A percentile compares a stretch with the other conserved stretches of the same genome.
phyloP scores from a whole-genome alignment of 2,888 invertebrate genomes.

The Phortica okadai region DNA sequence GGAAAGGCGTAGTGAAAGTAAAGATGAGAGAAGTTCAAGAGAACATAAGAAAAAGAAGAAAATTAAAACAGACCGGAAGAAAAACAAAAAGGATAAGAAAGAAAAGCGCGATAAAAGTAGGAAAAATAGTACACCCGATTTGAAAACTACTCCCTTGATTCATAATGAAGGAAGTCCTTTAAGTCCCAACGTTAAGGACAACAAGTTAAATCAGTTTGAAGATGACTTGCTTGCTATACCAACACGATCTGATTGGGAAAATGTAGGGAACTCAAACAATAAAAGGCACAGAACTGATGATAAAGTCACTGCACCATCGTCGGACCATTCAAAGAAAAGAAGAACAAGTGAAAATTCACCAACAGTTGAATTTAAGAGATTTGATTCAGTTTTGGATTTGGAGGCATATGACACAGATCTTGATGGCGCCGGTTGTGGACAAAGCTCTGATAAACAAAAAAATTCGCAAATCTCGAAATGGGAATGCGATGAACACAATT shows the following conservation, averaged over 20 bases:
- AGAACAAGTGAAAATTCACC: conserved; percentile 33
- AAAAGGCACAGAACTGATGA: background rate
- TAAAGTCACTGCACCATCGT: background rate
- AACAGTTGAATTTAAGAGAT: conserved; percentile 60
- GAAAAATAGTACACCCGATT: conserved; percentile 34
- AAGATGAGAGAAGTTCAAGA: conserved; percentile 57
- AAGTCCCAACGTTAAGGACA: background rate
- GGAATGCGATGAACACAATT: conserved; percentile 92
- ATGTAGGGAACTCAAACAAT: background rate
- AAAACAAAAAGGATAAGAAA: conserved; percentile 63
- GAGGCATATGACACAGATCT: conserved; percentile 67
- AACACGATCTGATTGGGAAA: background rate
- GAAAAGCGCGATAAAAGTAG: conserved; percentile 52
- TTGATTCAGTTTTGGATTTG: conserved; percentile 67
- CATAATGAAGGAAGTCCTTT: background rate
- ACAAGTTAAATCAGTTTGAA: background rate
- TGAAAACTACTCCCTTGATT: background rate
- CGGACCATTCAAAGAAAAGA: background rate
- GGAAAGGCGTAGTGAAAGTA: conserved; percentile 44
- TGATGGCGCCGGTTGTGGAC: conserved; percentile 52
- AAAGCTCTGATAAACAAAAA: conserved; percentile 4
- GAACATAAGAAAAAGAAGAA: conserved; percentile 65
- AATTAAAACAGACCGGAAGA: conserved; percentile 58
- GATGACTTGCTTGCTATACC: background rate
- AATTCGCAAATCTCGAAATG: conserved; percentile 90